Percentiles rank a stretch among this genome's conserved stretches.
Evolutionary conservation across 2,888 invertebrate species (phyloP).

Genomic region (Galeopsomyia nigrocyanea): DNA sequence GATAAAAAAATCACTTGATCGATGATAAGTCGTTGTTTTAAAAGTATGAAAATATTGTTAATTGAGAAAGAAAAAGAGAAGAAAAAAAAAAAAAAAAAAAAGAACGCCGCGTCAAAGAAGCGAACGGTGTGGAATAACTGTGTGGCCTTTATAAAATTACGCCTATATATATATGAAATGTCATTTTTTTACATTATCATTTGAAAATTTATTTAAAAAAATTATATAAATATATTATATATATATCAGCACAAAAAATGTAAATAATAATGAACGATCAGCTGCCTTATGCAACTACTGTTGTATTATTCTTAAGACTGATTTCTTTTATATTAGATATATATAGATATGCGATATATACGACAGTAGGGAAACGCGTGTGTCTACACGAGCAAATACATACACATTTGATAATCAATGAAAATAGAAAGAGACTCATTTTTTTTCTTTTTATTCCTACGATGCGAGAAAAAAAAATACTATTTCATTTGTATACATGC

Average conservation of each 20-base stretch:
- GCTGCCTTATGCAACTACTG: constrained; percentile 56
- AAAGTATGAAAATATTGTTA: constrained; percentile 36
- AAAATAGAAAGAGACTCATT: constrained; percentile 4
- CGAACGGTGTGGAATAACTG: not conserved
- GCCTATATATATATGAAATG: constrained; percentile 29
- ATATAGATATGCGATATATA: constrained; percentile 16
- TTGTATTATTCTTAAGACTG: constrained; percentile 65
- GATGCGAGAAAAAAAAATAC: constrained; percentile 10
- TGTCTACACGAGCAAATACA: constrained; percentile 21
- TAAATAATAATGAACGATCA: constrained; percentile 51
- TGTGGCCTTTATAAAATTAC: constrained; percentile 34
- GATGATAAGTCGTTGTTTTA: constrained; percentile 38
- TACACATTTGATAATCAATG: constrained; percentile 11
- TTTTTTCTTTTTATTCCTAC: constrained; percentile 25
- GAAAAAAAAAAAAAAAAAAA: constrained; percentile 9
- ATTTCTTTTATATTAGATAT: constrained; percentile 53
- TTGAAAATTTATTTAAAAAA: constrained; percentile 35
- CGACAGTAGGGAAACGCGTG: constrained; percentile 30
- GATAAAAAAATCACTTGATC: constrained; percentile 29
- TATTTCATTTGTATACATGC: constrained; percentile 40
- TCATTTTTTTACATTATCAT: constrained; percentile 35
- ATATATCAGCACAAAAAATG: constrained; percentile 41
- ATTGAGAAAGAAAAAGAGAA: not conserved
- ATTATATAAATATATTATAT: constrained; percentile 35
- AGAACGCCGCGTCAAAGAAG: constrained; percentile 1